Evolutionary conservation across 2,797 vertebrate species (phyloP).

Genomic region (Lepilemur septentrionalis): DNA sequence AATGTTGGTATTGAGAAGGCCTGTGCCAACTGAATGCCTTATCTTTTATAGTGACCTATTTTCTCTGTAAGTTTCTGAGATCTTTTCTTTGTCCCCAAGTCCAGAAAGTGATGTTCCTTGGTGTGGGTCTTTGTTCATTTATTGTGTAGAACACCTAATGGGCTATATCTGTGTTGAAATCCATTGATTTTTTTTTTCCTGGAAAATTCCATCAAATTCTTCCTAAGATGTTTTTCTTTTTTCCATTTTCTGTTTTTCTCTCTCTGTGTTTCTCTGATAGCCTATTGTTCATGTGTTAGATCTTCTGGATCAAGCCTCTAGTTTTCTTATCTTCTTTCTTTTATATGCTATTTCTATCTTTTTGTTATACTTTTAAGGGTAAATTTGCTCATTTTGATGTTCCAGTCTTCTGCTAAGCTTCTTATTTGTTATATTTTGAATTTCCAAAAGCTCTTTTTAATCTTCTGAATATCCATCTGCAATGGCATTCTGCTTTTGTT

Average conservation of each 20-base stretch:
- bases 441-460: neutral
- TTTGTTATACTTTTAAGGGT: neutral
- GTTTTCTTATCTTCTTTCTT: conserved; percentile 13
- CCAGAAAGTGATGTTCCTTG: neutral
- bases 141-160: neutral
- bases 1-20: neutral
- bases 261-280: neutral
- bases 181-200: neutral
- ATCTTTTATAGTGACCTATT: neutral
- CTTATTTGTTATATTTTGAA: conserved; percentile 28
- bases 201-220: neutral
- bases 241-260: neutral
- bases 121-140: neutral
- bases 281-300: neutral
- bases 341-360: neutral
- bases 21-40: neutral
- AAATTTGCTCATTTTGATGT: neutral
- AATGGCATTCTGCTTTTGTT: conserved; percentile 6
- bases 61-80: neutral
- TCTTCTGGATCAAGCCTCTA: neutral
- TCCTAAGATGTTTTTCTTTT: neutral
- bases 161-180: neutral
- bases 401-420: neutral
- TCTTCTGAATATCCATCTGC: neutral
- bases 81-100: neutral